Evolutionary conservation across 2,797 vertebrate species (phyloP), one percentile per base, ranked within the genome.

Genomic region (Anguilla marmorata): DNA sequence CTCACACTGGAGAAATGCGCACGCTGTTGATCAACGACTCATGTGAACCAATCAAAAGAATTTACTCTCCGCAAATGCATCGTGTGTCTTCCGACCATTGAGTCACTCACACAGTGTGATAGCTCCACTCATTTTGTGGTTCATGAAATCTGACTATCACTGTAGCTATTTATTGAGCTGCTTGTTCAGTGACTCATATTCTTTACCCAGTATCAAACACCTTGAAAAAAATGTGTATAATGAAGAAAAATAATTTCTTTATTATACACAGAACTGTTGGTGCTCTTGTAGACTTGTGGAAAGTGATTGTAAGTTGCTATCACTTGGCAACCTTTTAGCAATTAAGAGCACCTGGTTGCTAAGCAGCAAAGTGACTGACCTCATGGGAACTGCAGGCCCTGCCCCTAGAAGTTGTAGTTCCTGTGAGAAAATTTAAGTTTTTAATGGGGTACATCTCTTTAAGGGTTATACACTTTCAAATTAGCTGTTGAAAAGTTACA

Each of bases 281-380:
- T 37, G 30, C 74, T 76, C 74, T 41, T 16, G 24, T 11, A 41
- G 41, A 76, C 74, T 76, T 11, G 1, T 45, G 27, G 37, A 0
- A 16, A 41, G 16, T 41, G 30, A 41, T 41, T 76, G 74, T 76
- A 33, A 41, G 19, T 76, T 76, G 74, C 74, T 76, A 76, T 45
- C 74, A 41, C 74, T 76, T 76, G 33, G 74, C 74, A 76, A 33
- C 2, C 16, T 41, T 33, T 76, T 76, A 41, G 37, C 14, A 76
- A 76, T 76, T 41, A 76, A 76, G 74, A 76, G 33, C 74, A 76
- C 74, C 74, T 76, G 74, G 74, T 12, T 74, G 27, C 69, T 74
- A 74, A 74, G 69, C 74, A 76, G 74, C 74, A 41, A 33, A 76
- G 12, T 14, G 33, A 41, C 74, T 76, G 74, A 19, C 74, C 74